Evolutionary conservation across 2,113 vertebrate species (phyloP).

Genomic region (Cyanoramphus novaezelandiae): DNA sequence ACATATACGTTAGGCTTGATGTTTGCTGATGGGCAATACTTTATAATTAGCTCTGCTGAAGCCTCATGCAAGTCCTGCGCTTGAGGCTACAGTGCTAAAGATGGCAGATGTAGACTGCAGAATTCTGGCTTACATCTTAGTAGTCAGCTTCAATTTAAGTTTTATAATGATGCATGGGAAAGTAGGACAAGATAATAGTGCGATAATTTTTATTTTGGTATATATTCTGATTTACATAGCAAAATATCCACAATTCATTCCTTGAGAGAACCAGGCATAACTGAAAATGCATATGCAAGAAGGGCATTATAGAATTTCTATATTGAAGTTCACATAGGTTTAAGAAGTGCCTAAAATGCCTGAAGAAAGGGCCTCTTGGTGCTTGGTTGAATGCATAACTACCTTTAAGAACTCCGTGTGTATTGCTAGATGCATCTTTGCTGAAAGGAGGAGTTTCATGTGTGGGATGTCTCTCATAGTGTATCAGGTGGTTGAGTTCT

Average conservation of each 20-base stretch:
- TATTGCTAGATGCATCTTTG: background rate
- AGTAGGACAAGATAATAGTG: background rate
- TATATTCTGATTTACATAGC: background rate
- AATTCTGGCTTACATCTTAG: background rate
- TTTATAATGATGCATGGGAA: background rate
- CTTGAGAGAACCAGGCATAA: background rate
- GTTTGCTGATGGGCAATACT: constrained; percentile 17
- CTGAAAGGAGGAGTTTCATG: background rate
- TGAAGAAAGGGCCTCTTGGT: background rate
- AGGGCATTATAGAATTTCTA: background rate
- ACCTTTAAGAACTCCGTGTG: background rate
- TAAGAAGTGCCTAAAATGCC: background rate
- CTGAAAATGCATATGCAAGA: background rate
- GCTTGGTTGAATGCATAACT: background rate
- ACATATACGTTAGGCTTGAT: background rate
- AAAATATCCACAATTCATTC: background rate
- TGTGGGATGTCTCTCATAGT: background rate
- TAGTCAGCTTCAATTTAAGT: background rate
- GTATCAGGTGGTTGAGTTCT: background rate
- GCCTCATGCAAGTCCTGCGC: background rate
- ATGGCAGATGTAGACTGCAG: background rate
- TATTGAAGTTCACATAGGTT: background rate
- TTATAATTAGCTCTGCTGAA: background rate
- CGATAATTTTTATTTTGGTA: background rate
- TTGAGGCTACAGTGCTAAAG: background rate